Conservation (phyloP, 2,113 vertebrate genomes). For the Dipodomys merriami region DNA sequence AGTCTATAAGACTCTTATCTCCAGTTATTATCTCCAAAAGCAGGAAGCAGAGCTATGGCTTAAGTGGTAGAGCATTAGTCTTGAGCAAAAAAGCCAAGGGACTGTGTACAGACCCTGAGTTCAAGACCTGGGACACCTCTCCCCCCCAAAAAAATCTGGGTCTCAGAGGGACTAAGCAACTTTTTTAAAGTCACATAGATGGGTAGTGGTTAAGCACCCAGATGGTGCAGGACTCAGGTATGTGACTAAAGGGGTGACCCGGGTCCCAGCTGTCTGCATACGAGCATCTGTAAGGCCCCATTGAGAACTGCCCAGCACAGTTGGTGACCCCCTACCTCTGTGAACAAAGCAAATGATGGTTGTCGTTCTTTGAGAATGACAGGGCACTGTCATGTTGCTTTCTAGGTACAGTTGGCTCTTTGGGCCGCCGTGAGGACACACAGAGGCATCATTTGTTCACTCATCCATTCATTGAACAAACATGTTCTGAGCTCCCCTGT, state of each 20-base stretch:
- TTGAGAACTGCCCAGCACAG: background rate
- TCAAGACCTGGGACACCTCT: too few species aligned
- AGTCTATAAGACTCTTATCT: too few species aligned
- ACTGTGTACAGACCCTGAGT: too few species aligned
- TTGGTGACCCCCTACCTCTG: background rate
- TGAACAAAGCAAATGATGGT: background rate
- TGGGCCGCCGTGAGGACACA: background rate
- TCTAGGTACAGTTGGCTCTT: background rate
- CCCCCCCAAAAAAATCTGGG: background rate
- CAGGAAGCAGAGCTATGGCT: too few species aligned
- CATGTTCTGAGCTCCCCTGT: background rate
- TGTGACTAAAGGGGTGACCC: background rate
- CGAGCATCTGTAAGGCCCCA: background rate
- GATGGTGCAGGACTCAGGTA: background rate
- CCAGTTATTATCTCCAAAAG: too few species aligned
- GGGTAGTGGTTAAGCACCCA: background rate
- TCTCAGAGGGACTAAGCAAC: background rate
- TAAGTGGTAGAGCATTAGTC: too few species aligned
- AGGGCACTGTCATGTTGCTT: background rate
- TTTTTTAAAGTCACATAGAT: slow-evolving; percentile 14
- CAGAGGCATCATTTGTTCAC: background rate
- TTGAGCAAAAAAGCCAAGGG: too few species aligned
- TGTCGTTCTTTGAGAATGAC: background rate
- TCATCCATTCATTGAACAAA: background rate
- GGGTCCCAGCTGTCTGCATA: background rate